Percentiles rank a stretch among this genome's conserved stretches.
phyloP scores from a whole-genome alignment of 2,888 invertebrate genomes.

The Crioceris asparagi region DNA sequence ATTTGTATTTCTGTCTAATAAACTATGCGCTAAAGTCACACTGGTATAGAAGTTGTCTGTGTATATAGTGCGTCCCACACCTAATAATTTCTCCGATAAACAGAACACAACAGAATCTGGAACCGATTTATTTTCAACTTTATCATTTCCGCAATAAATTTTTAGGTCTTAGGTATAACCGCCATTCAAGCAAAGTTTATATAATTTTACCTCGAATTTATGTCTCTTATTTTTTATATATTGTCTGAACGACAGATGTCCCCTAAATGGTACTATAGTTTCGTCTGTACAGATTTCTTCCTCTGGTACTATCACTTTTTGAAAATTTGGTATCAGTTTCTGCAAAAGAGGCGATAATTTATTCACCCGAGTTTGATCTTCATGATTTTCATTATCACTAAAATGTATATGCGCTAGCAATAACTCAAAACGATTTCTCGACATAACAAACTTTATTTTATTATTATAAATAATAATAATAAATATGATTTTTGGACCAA shows the following conservation, averaged over 20 bases:
- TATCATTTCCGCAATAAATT: constrained; percentile 13
- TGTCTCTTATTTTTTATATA: constrained; percentile 16
- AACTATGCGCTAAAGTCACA: constrained; percentile 11
- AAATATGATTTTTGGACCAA: constrained; percentile 9
- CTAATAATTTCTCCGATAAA: constrained; percentile 18
- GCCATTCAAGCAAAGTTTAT: constrained; percentile 2
- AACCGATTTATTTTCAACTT: constrained; percentile 1
- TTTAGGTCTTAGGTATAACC: constrained; percentile 15
- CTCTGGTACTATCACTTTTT: constrained; percentile 16
- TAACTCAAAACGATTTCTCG: constrained; percentile 10
- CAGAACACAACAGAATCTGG: constrained; percentile 16
- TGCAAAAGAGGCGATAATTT: constrained; percentile 9
- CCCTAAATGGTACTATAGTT: constrained; percentile 23
- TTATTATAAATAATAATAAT: constrained; percentile 5
- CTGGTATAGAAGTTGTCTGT: constrained; percentile 22
- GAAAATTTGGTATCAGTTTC: constrained; percentile 15
- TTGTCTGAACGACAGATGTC: constrained; percentile 20
- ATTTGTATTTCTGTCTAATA: constrained; percentile 12
- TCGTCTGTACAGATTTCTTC: constrained; percentile 22
- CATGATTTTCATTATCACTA: constrained; percentile 12
- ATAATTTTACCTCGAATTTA: constrained; percentile 22
- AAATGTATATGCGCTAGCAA: constrained; percentile 14
- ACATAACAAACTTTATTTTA: constrained; percentile 7
- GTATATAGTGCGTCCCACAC: constrained; percentile 18
- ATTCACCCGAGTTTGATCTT: no score